These are phyloP conservation scores for Allygus modestus DNA, from an alignment of 2,888 invertebrate species.

Conservation along the genomic window DNA sequence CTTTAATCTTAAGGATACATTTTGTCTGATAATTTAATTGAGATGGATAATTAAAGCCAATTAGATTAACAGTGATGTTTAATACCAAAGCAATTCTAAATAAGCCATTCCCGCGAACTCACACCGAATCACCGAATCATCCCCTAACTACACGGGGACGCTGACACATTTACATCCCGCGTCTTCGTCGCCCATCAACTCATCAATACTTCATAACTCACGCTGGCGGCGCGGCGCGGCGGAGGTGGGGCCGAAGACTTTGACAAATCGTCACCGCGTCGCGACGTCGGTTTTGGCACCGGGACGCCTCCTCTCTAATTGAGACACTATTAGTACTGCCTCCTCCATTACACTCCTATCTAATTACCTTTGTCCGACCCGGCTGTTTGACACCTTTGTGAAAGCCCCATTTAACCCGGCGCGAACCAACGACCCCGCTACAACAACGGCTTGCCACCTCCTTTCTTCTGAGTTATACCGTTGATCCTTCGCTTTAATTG, in stretches of 20 bases:
- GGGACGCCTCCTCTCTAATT: slow-evolving; percentile 45
- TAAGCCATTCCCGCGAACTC: too few species aligned
- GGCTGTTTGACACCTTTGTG: slow-evolving; percentile 52
- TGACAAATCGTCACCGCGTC: slow-evolving; percentile 37
- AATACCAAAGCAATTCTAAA: too few species aligned
- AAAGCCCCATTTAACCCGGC: slow-evolving; percentile 34
- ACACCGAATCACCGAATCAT: neutral
- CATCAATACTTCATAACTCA: slow-evolving; percentile 30
- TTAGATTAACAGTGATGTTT: too few species aligned
- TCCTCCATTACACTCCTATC: slow-evolving; percentile 40
- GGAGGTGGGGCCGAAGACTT: neutral
- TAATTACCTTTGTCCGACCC: slow-evolving; percentile 52
- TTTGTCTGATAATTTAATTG: too few species aligned
- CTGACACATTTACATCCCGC: neutral
- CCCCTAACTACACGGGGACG: neutral
- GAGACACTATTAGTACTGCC: slow-evolving; percentile 44
- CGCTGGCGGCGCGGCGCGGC: neutral
- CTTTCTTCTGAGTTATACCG: slow-evolving; percentile 19
- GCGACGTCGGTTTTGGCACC: slow-evolving; percentile 38
- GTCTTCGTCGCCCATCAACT: neutral
- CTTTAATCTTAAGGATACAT: too few species aligned
- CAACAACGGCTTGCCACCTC: slow-evolving; percentile 42
- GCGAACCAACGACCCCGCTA: slow-evolving; percentile 6
- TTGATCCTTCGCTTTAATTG: neutral
- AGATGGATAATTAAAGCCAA: too few species aligned